These are phyloP conservation scores for Brachyopa scutellaris DNA, from an alignment of 2,888 invertebrate genomes.

Conservation along the genomic window DNA sequence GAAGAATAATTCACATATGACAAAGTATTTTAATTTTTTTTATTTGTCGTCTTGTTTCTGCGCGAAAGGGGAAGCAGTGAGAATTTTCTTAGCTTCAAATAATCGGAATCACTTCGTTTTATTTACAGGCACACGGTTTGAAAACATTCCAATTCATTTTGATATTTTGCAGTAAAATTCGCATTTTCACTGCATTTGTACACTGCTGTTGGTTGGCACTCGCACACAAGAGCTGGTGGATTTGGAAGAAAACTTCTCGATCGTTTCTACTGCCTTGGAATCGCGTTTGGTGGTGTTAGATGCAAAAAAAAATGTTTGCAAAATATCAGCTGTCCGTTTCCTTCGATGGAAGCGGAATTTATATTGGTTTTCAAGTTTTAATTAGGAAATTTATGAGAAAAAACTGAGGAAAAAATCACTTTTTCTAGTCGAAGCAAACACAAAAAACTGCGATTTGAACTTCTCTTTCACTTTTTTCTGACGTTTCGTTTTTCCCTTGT, in stretches of 20 bases:
- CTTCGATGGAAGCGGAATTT: neutral
- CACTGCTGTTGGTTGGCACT: constrained; percentile 44
- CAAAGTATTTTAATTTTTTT: constrained; percentile 17
- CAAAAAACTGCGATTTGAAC: constrained; percentile 67
- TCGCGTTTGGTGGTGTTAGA: constrained; percentile 61
- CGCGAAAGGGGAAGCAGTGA: neutral
- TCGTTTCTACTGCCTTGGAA: constrained; percentile 39
- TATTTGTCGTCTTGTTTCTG: neutral
- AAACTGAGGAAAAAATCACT: constrained; percentile 39
- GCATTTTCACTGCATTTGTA: constrained; percentile 56
- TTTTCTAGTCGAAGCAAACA: constrained; percentile 50
- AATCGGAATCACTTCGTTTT: constrained; percentile 38
- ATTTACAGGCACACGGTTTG: constrained; percentile 23
- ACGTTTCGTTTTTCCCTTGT: constrained; percentile 65
- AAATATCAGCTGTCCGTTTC: neutral
- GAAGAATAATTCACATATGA: constrained; percentile 17
- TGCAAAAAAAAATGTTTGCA: constrained; percentile 11
- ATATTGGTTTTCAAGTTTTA: constrained; percentile 8
- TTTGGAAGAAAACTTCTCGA: constrained; percentile 62
- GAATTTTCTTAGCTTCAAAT: constrained; percentile 8
- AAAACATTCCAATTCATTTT: constrained; percentile 35
- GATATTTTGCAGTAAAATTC: constrained; percentile 22
- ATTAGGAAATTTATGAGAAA: constrained; percentile 11
- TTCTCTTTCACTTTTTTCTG: constrained; percentile 68
- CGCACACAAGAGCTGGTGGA: constrained; percentile 22